A percentile compares a stretch with the other conserved stretches of the same genome.
phyloP scores from a whole-genome alignment of 2,113 vertebrate species.

The Morone saxatilis region DNA sequence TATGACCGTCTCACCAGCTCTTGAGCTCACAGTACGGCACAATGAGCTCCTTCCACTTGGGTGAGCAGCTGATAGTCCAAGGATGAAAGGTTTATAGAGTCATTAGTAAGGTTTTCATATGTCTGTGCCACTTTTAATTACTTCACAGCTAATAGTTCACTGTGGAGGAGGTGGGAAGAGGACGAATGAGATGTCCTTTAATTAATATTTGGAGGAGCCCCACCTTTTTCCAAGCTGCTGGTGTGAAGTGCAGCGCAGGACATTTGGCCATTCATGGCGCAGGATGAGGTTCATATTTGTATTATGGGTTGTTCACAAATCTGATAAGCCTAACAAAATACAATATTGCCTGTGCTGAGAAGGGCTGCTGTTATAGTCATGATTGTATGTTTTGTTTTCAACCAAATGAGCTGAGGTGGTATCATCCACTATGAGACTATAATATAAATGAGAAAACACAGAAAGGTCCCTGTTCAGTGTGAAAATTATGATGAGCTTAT shows the following conservation, averaged over 20 bases:
- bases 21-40: conserved; percentile 37
- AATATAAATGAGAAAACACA: conserved; percentile 66
- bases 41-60: conserved; percentile 62
- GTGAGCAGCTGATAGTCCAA: conserved; percentile 62
- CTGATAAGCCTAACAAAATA: conserved; percentile 48
- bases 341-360: conserved; percentile 34
- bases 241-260: background rate
- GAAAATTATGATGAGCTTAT: conserved; percentile 76
- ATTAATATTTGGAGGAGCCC: conserved; percentile 48
- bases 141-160: conserved; percentile 49
- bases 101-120: conserved; percentile 75
- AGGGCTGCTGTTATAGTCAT: conserved; percentile 45
- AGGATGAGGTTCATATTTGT: conserved; percentile 22
- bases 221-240: background rate
- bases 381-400: conserved; percentile 67
- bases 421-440: conserved; percentile 50
- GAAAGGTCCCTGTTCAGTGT: conserved; percentile 35
- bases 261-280: conserved; percentile 8
- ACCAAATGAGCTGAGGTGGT: conserved; percentile 68
- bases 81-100: conserved; percentile 70
- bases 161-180: conserved; percentile 37
- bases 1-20: conserved; percentile 39
- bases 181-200: conserved; percentile 30
- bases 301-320: conserved; percentile 46
- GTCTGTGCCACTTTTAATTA: conserved; percentile 74